Percentiles rank a stretch among this genome's conserved stretches.
Conservation (phyloP, 2,888 invertebrate genomes). For the Therioaphis trifolii region DNA sequence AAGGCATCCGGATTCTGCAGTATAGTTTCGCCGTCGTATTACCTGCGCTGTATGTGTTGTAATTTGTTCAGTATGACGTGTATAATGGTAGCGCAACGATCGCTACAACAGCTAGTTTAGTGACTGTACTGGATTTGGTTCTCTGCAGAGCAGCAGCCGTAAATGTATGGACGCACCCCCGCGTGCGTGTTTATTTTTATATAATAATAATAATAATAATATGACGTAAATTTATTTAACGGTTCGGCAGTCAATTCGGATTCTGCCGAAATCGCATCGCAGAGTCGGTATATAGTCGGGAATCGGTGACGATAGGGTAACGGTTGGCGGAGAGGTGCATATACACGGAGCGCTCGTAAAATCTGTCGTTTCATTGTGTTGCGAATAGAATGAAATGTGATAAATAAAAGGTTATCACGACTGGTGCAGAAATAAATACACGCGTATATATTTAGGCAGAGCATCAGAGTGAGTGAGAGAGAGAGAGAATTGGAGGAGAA, state of each 20-base stretch:
- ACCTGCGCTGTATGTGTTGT: neutral
- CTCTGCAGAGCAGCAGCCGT: neutral
- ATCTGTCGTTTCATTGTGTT: conserved; percentile 58
- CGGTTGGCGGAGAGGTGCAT: neutral
- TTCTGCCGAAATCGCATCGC: conserved; percentile 11
- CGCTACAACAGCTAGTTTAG: neutral
- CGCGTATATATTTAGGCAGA: no score
- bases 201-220: neutral
- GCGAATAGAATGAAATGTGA: conserved; percentile 59
- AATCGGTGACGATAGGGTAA: no score
- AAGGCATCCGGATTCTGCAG: no score
- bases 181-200: neutral
- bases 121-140: neutral
- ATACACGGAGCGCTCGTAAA: conserved; percentile 42
- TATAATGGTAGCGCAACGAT: neutral
- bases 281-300: no score
- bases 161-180: no score
- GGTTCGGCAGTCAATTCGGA: conserved; percentile 27
- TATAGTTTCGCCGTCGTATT: no score
- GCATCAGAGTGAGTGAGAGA: no score
- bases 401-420: conserved; percentile 62
- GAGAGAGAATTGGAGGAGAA: no score
- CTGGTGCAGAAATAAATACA: conserved; percentile 42
- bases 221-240: conserved; percentile 16
- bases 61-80: neutral